A percentile compares a stretch with the other conserved stretches of the same genome.
Evolutionary conservation across 1,140 invertebrate species (phyloP).

Genomic region (Drosophila erecta): DNA sequence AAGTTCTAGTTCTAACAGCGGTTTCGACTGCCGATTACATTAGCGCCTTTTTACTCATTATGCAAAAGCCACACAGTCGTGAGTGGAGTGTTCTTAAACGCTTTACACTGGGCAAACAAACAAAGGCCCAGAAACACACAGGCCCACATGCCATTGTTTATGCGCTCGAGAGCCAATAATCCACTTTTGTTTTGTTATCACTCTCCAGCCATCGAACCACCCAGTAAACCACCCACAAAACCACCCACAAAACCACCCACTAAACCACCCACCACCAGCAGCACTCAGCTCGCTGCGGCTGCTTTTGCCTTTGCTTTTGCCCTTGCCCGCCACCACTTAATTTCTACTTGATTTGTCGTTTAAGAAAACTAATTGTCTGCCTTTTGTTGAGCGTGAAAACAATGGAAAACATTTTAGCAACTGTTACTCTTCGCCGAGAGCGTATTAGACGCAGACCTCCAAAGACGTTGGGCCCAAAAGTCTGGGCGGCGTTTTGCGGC

Average conservation of each 20-base stretch:
- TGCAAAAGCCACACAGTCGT: constrained; percentile 8
- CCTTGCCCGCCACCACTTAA: constrained; percentile 74
- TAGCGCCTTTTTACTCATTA: constrained; percentile 27
- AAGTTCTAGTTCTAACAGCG: constrained; percentile 20
- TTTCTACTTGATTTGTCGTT: constrained; percentile 84
- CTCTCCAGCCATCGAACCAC: constrained; percentile 44
- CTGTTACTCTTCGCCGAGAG: constrained; percentile 76
- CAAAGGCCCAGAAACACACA: constrained; percentile 13
- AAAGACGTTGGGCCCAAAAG: constrained; percentile 18
- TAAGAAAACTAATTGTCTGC: constrained; percentile 84
- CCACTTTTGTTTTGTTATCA: constrained; percentile 82
- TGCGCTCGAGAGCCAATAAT: constrained; percentile 78
- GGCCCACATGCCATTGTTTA: constrained; percentile 59
- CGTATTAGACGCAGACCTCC: constrained; percentile 68
- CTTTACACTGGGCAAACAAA: constrained; percentile 52
- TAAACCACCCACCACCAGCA: constrained; percentile 1
- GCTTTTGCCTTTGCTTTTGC: constrained; percentile 41
- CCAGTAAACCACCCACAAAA: constrained; percentile 9
- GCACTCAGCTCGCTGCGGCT: constrained; percentile 39
- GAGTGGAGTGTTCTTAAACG: constrained; percentile 31
- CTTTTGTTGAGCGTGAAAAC: constrained; percentile 83
- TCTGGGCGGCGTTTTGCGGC: constrained; percentile 43
- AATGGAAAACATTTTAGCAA: constrained; percentile 83
- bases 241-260: constrained; percentile 2
- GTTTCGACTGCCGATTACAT: constrained; percentile 14